Conservation (phyloP, 2,113 vertebrate genomes). For the Sitta europaea region DNA sequence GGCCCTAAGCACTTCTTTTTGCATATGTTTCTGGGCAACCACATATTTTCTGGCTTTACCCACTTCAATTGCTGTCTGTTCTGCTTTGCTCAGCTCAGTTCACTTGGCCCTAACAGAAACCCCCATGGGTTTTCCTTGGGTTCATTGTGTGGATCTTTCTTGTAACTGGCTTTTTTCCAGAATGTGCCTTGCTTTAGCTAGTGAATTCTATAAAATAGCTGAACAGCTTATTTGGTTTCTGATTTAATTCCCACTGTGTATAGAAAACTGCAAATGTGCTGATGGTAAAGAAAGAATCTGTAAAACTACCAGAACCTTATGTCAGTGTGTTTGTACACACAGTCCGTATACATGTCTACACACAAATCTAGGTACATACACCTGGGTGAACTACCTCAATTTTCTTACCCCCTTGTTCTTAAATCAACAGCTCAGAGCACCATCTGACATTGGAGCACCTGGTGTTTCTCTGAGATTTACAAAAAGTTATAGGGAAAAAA, state of each 20-base stretch:
- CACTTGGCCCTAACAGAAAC: neutral
- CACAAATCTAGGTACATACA: neutral
- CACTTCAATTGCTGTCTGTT: neutral
- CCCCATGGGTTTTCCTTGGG: neutral
- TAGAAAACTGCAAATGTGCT: neutral
- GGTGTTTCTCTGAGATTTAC: neutral
- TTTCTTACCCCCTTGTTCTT: neutral
- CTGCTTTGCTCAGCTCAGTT: neutral
- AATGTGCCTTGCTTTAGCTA: neutral
- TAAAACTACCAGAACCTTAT: neutral
- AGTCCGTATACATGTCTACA: neutral
- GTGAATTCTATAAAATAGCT: neutral
- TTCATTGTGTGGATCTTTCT: neutral
- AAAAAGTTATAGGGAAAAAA: neutral
- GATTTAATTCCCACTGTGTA: neutral
- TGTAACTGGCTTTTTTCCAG: neutral
- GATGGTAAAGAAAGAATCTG: neutral
- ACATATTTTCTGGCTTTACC: neutral
- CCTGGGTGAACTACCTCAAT: neutral
- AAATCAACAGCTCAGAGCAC: neutral
- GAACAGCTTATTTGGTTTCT: neutral
- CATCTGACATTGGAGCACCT: neutral
- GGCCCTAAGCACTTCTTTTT: neutral
- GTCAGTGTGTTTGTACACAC: accelerated
- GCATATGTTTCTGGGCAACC: accelerated